Evolutionary conservation across 1,140 invertebrate species (phyloP).

Genomic region (Drosophila nigromelanica): DNA sequence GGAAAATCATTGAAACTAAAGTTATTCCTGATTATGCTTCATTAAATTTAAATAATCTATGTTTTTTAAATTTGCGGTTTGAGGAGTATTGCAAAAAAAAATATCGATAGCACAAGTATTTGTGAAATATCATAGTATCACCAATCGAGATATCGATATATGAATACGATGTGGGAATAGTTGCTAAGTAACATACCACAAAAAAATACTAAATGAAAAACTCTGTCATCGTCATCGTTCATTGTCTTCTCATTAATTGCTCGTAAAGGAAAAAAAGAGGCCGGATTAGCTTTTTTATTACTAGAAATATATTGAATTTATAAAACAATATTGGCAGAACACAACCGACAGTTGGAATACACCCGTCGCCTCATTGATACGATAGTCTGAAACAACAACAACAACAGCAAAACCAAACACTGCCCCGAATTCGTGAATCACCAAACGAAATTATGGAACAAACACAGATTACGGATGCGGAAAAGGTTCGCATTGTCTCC

Average conservation of each 20-base stretch:
- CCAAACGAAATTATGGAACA: conserved; percentile 84
- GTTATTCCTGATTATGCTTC: too few relatives aligned
- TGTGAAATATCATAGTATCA: too few relatives aligned
- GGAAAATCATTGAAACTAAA: too few relatives aligned
- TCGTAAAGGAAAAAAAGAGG: conserved; percentile 45
- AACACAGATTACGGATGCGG: conserved; percentile 90
- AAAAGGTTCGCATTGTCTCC: conserved; percentile 97
- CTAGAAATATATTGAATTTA: conserved; percentile 11
- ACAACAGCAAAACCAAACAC: conserved; percentile 47
- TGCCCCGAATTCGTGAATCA: conserved; percentile 74
- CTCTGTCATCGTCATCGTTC: conserved; percentile 46
- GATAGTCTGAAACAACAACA: conserved; percentile 26
- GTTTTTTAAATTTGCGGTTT: too few relatives aligned
- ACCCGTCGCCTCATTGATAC: conserved; percentile 2
- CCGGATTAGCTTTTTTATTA: conserved; percentile 27
- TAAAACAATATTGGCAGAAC: background rate
- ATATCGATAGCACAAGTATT: too few relatives aligned
- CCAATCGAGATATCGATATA: background rate
- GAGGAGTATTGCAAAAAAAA: too few relatives aligned
- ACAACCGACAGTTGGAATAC: background rate
- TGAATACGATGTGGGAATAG: conserved; percentile 8
- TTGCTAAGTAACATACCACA: conserved; percentile 2
- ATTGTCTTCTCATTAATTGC: conserved; percentile 46
- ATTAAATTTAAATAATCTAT: too few relatives aligned
- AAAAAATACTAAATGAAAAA: conserved; percentile 27